phyloP scores from a whole-genome alignment of 2,797 vertebrate genomes.

The Serranus cabrilla region DNA sequence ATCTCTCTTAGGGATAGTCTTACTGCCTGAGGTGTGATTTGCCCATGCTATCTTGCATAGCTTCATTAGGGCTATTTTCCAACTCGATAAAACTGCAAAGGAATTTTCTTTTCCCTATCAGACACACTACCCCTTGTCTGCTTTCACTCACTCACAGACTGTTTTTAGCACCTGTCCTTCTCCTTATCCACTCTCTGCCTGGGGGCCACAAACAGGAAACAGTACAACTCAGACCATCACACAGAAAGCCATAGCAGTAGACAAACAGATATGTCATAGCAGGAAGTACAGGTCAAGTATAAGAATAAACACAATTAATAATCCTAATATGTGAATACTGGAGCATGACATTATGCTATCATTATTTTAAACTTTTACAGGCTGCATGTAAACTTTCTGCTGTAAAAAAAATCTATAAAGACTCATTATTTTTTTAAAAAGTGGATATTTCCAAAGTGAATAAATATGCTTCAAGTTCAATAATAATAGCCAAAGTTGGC shows the following conservation, averaged over 20 bases:
- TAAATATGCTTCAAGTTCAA: conserved; percentile 1
- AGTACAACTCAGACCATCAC: neutral
- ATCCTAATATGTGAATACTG: neutral
- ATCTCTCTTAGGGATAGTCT: neutral
- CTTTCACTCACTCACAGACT: conserved; percentile 70
- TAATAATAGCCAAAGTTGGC: neutral
- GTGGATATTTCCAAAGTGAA: neutral
- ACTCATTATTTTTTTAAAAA: neutral
- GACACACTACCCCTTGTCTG: conserved; percentile 52
- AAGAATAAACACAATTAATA: neutral
- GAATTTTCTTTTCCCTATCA: conserved; percentile 81
- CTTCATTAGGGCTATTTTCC: conserved; percentile 69
- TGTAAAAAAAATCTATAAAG: neutral
- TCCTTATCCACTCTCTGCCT: conserved; percentile 36
- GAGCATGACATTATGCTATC: neutral
- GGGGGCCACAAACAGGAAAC: conserved; percentile 30
- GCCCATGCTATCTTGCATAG: conserved; percentile 50
- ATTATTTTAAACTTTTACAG: neutral
- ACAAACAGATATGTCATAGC: neutral
- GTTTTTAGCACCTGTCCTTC: conserved; percentile 74
- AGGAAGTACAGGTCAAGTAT: neutral
- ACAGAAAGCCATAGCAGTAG: neutral
- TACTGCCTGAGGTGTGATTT: conserved; percentile 57
- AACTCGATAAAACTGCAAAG: conserved; percentile 68
- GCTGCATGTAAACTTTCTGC: neutral